Conservation (phyloP, 2,888 invertebrate genomes). For the Portevinia maculata region DNA sequence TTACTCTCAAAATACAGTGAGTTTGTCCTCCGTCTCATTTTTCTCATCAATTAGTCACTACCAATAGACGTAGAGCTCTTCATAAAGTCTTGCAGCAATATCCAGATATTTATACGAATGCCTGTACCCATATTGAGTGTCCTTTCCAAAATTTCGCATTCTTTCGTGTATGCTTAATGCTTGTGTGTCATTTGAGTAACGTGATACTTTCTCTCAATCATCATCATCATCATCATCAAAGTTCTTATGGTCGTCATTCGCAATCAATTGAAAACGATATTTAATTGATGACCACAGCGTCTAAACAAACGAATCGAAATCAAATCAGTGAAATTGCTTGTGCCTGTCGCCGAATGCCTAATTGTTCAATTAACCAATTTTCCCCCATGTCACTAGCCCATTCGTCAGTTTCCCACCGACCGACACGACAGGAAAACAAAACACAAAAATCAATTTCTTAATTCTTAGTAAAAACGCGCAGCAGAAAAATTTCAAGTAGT, state of each 20-base stretch:
- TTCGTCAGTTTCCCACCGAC: slow-evolving; percentile 31
- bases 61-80: neutral
- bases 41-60: slow-evolving; percentile 11
- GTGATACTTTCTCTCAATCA: slow-evolving; percentile 68
- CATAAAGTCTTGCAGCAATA: neutral
- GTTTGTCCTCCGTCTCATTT: too few relatives aligned
- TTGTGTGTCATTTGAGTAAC: slow-evolving; percentile 47
- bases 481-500: slow-evolving; percentile 36
- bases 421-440: neutral
- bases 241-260: slow-evolving; percentile 46
- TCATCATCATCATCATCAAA: slow-evolving; percentile 31
- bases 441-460: neutral
- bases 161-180: neutral
- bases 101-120: slow-evolving; percentile 20
- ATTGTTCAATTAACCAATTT: slow-evolving; percentile 72
- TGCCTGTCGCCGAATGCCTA: slow-evolving; percentile 49
- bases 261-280: slow-evolving; percentile 69
- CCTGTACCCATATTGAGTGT: slow-evolving; percentile 21
- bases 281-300: slow-evolving; percentile 68
- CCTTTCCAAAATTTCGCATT: slow-evolving; percentile 30
- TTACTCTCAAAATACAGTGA: too few relatives aligned
- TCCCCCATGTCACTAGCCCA: slow-evolving; percentile 8
- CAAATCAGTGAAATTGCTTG: slow-evolving; percentile 57
- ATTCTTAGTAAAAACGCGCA: slow-evolving; percentile 49
- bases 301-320: slow-evolving; percentile 66